Evolutionary conservation across 2,888 invertebrate genomes (phyloP).

Genomic region (Scotopteryx bipunctaria): DNA sequence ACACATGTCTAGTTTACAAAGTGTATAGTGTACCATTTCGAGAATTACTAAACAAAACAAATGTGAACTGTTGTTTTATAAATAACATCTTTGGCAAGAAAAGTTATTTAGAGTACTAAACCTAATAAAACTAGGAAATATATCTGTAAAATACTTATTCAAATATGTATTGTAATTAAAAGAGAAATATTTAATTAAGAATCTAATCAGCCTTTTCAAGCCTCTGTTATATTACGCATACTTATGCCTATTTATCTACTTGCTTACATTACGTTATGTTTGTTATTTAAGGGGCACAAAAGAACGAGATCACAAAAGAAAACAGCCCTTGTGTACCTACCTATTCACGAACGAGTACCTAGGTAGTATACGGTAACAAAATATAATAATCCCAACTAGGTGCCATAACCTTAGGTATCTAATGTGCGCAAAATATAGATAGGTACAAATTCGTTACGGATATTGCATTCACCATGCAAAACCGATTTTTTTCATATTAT

Average conservation of each 20-base stretch:
- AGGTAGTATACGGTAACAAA: no score
- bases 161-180: no score
- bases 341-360: no score
- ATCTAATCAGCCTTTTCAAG: slow-evolving; percentile 64
- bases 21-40: slow-evolving; percentile 12
- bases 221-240: slow-evolving; percentile 28
- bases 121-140: slow-evolving; percentile 9
- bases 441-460: no score
- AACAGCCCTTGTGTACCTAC: no score
- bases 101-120: slow-evolving; percentile 21
- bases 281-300: slow-evolving; percentile 3
- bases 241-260: neutral
- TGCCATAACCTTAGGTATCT: no score
- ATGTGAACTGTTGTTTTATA: slow-evolving; percentile 27
- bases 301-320: slow-evolving; percentile 15
- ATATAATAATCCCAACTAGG: no score
- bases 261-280: neutral
- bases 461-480: no score
- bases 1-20: slow-evolving; percentile 7
- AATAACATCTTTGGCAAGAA: slow-evolving; percentile 50
- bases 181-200: slow-evolving; percentile 11
- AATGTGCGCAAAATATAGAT: no score
- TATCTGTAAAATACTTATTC: slow-evolving; percentile 1
- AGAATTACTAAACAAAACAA: slow-evolving; percentile 26
- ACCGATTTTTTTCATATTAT: no score